Base-by-base conservation (phyloP, 92 coral and sea anemone species). In the Porites rus region DNA sequence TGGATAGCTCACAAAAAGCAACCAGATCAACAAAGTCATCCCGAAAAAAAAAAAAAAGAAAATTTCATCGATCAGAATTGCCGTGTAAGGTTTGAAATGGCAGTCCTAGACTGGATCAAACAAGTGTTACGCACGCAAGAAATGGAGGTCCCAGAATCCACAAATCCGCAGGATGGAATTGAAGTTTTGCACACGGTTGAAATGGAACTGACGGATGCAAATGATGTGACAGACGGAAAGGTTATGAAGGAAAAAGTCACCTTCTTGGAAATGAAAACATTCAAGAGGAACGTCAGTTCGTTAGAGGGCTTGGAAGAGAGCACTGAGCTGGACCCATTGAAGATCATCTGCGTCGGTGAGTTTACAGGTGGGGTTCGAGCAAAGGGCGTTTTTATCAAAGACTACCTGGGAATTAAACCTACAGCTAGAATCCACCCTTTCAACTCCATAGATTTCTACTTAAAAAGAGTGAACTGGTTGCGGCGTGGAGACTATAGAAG, bases 311-410 rank as follows among this genome's bases (percentile, higher is more conserved):
- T 83, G 80, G 87, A 83, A 21, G 87, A 83, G 50, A 50, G 50
- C 51, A 75, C 66, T 11, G 74, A 67, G n/a, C 16, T 19, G 12
- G 54, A 66, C 56, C 82, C 74, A 1, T 17, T 93, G 25, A 93
- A 91, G 73, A 77, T 93, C 53, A 65, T 88, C 28, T 93, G 96
- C 59, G 96, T 87, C 6, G 94, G 96, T 1, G 93, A 89, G 50
- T 91, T 67, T 74, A 87, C 92, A 31, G 84, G 91, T 6, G 84
- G 83, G 11, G 75, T 38, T 7, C 79, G 89, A 89, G 80, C 89
- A 8, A 92, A 89, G 50, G 88, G 86, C 1, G 87, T 91, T 28
- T 88, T 90, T 67, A 74, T 93, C 11, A 80, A 79, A 75, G 96
- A 93, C 70, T 93, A 93, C 19, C 60, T 85, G 14, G 87, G 87